phyloP scores from a whole-genome alignment of 2,113 vertebrate genomes.

The Ochotona princeps region DNA sequence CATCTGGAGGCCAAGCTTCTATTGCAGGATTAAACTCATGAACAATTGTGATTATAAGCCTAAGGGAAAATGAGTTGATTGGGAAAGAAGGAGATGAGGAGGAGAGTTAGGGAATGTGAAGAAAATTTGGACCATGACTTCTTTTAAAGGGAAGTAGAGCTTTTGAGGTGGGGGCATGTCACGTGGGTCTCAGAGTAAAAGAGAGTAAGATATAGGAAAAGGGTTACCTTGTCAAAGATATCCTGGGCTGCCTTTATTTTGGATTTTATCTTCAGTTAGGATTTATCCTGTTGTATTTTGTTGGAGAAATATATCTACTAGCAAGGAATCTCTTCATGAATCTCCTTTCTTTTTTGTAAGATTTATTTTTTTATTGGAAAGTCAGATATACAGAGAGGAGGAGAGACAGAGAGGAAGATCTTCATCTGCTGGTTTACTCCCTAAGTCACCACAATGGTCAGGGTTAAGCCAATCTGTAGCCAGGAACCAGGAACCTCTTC shows the following conservation, averaged over 20 bases:
- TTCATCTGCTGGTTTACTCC: no score
- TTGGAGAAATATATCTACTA: not conserved
- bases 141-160: not conserved
- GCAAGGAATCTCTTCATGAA: not conserved
- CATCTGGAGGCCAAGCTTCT: conserved; percentile 72
- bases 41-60: conserved; percentile 56
- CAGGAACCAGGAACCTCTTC: no score
- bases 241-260: not conserved
- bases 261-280: not conserved
- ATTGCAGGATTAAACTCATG: conserved; percentile 61
- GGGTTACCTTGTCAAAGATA: not conserved
- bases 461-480: no score
- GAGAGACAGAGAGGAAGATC: no score
- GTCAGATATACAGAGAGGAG: no score
- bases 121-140: not conserved
- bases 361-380: no score
- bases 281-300: not conserved
- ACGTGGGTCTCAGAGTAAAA: not conserved
- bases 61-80: conserved; percentile 42
- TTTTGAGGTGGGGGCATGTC: not conserved
- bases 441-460: no score
- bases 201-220: conserved; percentile 1
- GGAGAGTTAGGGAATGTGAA: not conserved
- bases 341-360: not conserved
- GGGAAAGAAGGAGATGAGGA: not conserved